phyloP scores from a whole-genome alignment of 2,888 invertebrate genomes.

The Melanotus villosus region DNA sequence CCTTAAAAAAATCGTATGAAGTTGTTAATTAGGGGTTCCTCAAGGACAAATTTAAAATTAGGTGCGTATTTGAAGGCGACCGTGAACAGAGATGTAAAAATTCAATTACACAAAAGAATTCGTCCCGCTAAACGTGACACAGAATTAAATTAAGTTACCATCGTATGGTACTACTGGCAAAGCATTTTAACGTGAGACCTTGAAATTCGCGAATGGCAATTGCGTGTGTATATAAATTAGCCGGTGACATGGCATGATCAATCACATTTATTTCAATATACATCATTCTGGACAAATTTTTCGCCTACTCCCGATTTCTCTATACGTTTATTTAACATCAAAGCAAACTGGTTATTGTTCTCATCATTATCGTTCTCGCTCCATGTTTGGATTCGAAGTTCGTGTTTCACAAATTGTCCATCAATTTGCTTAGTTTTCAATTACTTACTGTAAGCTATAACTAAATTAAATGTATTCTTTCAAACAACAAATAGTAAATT shows the following conservation, averaged over 20 bases:
- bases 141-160: neutral
- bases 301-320: conserved; percentile 31
- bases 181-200: conserved; percentile 14
- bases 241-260: conserved; percentile 22
- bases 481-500: too few species aligned
- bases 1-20: neutral
- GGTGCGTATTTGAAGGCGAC: neutral
- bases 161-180: conserved; percentile 5
- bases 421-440: too few species aligned
- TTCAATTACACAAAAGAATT: neutral
- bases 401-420: neutral
- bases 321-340: conserved; percentile 27
- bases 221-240: conserved; percentile 31
- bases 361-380: conserved; percentile 22
- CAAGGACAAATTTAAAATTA: conserved; percentile 6
- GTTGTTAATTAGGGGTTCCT: neutral
- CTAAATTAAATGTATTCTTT: too few species aligned
- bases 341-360: conserved; percentile 35
- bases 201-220: conserved; percentile 30
- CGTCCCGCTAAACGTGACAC: neutral
- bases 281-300: conserved; percentile 35
- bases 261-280: conserved; percentile 23
- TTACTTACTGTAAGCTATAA: too few species aligned
- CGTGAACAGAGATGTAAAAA: neutral
- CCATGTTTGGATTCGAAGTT: conserved; percentile 22